Evolutionary conservation across 2,113 vertebrate species (phyloP).

Genomic region (Mormoops blainvillei): DNA sequence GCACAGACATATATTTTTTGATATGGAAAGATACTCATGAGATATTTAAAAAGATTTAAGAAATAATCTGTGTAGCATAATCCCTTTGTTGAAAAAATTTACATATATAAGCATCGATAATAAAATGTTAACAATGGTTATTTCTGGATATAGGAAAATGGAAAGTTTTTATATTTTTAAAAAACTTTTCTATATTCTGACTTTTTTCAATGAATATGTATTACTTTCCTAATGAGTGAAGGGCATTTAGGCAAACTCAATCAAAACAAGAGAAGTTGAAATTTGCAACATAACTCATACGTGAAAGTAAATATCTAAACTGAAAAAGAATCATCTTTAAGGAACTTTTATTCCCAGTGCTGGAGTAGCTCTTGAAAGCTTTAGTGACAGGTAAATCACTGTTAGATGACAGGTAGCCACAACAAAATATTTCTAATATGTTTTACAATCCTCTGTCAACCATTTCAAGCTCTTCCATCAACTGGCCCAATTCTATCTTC

Average conservation of each 20-base stretch:
- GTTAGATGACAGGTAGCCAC: not conserved
- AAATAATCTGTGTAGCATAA: not conserved
- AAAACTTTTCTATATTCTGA: not conserved
- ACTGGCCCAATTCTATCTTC: not conserved
- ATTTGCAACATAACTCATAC: not conserved
- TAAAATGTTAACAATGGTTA: not conserved
- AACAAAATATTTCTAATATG: not conserved
- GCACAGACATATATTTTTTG: not conserved
- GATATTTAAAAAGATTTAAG: not conserved
- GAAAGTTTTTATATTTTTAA: not conserved
- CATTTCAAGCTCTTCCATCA: not conserved
- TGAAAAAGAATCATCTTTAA: not conserved
- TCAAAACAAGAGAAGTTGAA: not conserved
- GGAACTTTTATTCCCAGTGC: not conserved
- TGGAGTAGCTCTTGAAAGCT: not conserved
- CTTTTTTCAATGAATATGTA: not conserved
- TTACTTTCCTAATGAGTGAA: not conserved
- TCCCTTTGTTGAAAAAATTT: not conserved
- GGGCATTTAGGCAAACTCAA: not conserved
- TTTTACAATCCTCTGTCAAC: not conserved
- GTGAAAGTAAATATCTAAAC: not conserved
- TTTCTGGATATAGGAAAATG: not conserved
- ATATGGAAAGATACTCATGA: not conserved
- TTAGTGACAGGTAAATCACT: not conserved
- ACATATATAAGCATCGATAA: not conserved